phyloP scores from a whole-genome alignment of 1,140 invertebrate species.

The Brachionus angularis region DNA sequence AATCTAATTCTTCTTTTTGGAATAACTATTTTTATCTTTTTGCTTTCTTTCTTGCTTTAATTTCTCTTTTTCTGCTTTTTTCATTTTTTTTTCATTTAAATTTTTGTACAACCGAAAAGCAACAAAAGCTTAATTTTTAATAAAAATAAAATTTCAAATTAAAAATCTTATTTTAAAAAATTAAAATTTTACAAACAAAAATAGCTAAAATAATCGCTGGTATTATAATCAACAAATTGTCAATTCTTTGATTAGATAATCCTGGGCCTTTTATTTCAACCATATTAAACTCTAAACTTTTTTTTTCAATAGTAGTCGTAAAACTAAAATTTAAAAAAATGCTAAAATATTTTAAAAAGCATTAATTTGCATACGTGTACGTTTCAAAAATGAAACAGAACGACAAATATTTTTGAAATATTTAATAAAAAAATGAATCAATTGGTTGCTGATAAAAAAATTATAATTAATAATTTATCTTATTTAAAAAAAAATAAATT shows the following conservation, averaged over 20 bases:
- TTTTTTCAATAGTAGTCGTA: neutral
- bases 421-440: no score
- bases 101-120: slow-evolving; percentile 9
- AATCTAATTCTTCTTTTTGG: neutral
- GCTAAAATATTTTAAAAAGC: no score
- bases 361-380: no score
- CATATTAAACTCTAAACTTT: neutral
- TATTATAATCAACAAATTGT: neutral
- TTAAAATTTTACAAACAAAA: neutral
- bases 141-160: neutral
- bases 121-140: slow-evolving; percentile 19
- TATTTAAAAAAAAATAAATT: no score
- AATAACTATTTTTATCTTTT: neutral
- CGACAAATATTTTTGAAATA: no score
- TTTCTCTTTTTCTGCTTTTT: slow-evolving; percentile 5
- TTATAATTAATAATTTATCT: no score
- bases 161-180: neutral
- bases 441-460: no score
- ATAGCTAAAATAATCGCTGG: neutral
- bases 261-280: slow-evolving; percentile 18
- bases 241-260: neutral
- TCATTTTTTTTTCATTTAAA: neutral
- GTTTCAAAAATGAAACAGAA: no score
- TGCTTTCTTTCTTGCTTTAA: neutral
- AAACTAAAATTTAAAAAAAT: no score